Evolutionary conservation across 2,113 vertebrate genomes (phyloP).

Genomic region (Xenotilapia longispinis): DNA sequence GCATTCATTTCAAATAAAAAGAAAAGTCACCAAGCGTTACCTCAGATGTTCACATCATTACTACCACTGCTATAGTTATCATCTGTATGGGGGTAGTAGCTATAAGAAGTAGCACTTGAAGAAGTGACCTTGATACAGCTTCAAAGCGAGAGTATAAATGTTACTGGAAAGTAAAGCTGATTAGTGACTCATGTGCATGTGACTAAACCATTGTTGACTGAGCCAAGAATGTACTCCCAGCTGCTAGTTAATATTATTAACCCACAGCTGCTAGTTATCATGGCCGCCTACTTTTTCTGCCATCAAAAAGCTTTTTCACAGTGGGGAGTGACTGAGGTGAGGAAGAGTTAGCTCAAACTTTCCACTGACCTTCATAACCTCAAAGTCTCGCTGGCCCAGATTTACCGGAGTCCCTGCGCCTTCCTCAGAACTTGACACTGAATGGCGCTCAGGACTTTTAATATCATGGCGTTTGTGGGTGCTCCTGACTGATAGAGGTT

Average conservation of each 20-base stretch:
- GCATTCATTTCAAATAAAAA: background rate
- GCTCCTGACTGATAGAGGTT: conserved; percentile 60
- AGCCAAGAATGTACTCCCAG: background rate
- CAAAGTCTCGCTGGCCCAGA: background rate
- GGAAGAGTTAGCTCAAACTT: conserved; percentile 37
- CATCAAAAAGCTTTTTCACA: background rate
- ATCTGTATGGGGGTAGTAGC: background rate
- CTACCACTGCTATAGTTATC: background rate
- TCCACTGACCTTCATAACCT: conserved; percentile 22
- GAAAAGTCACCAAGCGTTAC: background rate
- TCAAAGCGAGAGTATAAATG: background rate
- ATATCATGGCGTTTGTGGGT: conserved; percentile 52
- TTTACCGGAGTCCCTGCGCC: background rate
- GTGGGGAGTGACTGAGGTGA: conserved; percentile 22
- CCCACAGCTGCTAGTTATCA: conserved; percentile 24
- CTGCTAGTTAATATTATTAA: conserved; percentile 1
- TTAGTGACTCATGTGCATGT: background rate
- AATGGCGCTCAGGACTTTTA: conserved; percentile 41
- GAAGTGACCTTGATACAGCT: conserved; percentile 14
- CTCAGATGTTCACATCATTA: background rate
- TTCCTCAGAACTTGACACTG: conserved; percentile 43
- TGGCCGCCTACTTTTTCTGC: background rate
- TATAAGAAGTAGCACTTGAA: background rate
- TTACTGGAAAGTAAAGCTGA: background rate
- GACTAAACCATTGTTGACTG: background rate